Conservation (phyloP, 2,113 vertebrate genomes). For the Progne subis region DNA sequence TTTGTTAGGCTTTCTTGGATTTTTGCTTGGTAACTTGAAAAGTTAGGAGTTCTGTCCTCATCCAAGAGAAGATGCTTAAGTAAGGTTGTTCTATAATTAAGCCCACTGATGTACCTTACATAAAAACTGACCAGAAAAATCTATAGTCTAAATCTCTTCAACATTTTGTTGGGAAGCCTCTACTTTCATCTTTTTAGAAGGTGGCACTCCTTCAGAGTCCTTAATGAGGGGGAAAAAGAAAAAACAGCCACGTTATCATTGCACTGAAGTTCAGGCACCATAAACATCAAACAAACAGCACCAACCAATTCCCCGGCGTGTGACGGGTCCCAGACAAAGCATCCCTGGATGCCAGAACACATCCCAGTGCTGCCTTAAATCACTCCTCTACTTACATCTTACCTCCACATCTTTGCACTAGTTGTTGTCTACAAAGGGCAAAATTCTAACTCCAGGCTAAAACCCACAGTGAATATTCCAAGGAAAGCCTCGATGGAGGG, state of each 20-base stretch:
- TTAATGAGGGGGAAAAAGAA: conserved; percentile 50
- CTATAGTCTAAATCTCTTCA: conserved; percentile 87
- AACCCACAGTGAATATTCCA: not conserved
- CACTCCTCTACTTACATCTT: not conserved
- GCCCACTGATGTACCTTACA: conserved; percentile 77
- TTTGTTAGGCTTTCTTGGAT: conserved; percentile 78
- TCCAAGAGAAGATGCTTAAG: conserved; percentile 74
- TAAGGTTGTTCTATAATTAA: conserved; percentile 71
- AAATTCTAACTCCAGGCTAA: not conserved
- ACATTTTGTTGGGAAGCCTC: conserved; percentile 89
- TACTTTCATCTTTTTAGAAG: conserved; percentile 93
- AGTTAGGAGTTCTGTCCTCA: conserved; percentile 76
- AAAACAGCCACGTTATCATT: conserved; percentile 39
- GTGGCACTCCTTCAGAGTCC: conserved; percentile 91
- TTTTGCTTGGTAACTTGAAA: conserved; percentile 80
- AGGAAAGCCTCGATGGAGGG: not conserved
- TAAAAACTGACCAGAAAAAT: conserved; percentile 64
- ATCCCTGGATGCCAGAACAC: not conserved
- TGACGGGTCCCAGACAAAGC: not conserved
- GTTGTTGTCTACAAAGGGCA: not conserved
- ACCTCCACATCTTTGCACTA: not conserved
- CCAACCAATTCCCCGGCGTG: not conserved
- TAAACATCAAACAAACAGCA: not conserved
- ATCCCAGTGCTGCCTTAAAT: not conserved
- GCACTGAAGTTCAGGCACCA: not conserved